A percentile compares a stretch with the other conserved stretches of the same genome.
phyloP scores from a whole-genome alignment of 2,113 vertebrate genomes.

The Tapirus terrestris region DNA sequence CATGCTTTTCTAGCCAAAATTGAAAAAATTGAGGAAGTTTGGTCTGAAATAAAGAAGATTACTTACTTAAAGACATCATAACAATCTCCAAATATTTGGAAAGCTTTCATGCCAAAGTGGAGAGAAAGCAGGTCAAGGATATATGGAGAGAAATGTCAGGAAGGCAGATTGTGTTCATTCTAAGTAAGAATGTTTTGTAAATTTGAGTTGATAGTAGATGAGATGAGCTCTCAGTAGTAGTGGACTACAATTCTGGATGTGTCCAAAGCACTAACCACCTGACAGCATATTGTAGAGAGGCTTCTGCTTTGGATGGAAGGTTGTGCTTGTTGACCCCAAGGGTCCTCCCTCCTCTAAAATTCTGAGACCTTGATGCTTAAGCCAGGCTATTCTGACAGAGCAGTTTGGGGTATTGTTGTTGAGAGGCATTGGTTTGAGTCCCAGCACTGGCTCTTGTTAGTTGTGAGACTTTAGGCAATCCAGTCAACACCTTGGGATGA shows the following conservation, averaged over 20 bases:
- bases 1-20: neutral
- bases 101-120: neutral
- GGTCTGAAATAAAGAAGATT: neutral
- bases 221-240: too few relatives aligned
- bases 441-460: neutral
- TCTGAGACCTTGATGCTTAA: neutral
- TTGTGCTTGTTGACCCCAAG: rapidly evolving
- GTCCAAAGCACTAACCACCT: neutral
- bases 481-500: neutral
- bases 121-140: neutral
- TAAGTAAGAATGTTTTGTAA: neutral
- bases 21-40: neutral
- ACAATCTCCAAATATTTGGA: neutral
- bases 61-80: neutral
- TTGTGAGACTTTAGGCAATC: neutral
- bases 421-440: neutral
- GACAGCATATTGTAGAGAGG: neutral
- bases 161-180: neutral
- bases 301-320: neutral
- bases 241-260: neutral
- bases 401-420: neutral
- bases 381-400: neutral
- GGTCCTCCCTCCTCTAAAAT: neutral
- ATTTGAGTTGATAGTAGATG: neutral
- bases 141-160: neutral